Evolutionary conservation across 2,888 invertebrate genomes (phyloP), one percentile per base, ranked within the genome.

Genomic region (Campopleginae sp.): DNA sequence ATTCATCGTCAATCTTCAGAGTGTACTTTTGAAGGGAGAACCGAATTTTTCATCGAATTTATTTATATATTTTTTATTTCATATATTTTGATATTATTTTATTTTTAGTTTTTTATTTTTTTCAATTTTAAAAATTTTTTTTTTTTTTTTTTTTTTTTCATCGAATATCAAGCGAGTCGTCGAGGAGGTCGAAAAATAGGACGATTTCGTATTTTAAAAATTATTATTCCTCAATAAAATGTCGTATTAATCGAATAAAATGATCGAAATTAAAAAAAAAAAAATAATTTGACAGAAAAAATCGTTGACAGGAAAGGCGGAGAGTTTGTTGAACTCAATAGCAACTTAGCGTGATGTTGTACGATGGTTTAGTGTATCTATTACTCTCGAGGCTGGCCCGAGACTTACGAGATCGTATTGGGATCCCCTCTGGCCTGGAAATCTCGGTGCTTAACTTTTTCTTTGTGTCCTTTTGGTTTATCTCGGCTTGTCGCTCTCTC

Each of bases 381-480:
- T 76, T 61, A 38, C 70, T 70, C 70, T 54, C 71, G 46, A 42
- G 61, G 10, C 38, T 63, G 48, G 31, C 44, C n/a, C 48, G 19
- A 70, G 61, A 46, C 70, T 79, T 71, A 79, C 44, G 61, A 70
- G 77, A 76, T 48, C 71, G 38, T 66, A 27, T 74, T 51, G 84
- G 80, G 72, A 81, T 76, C 82, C 84, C 82, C 80, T 80, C 80
- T 74, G 61, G 85, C 77, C 83, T 72, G 78, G 75, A 74, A 75
- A 61, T 77, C n/a, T 46, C 14, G 38, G 44, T 33, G 48, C 14
- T 33, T 65, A 65, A 61, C 14, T 70, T 17, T 65, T 66, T 51
- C 48, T 65, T 58, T 58, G 58, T 27, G 27, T 58, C 14, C 27
- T 58, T 51, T 58, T 14, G 27, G 5, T 58, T 14, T 19, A 48